A percentile compares a stretch with the other conserved stretches of the same genome.
Conservation (phyloP, 2,888 invertebrate genomes). For the Onthophagus sagittarius region DNA sequence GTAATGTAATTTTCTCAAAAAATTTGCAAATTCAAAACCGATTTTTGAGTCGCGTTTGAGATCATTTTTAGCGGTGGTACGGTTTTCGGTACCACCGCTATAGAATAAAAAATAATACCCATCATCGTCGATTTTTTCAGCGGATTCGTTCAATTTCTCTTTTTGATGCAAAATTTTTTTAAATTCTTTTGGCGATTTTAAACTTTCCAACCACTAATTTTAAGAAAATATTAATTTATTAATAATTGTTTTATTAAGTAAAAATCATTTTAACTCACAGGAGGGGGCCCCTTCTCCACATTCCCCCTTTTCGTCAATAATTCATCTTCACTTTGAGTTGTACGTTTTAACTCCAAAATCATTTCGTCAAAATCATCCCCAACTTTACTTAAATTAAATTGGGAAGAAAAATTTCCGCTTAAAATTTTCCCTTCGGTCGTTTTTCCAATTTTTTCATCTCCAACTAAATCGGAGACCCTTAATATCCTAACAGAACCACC, state of each 20-base stretch:
- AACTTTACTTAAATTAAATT: not conserved
- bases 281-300: not conserved
- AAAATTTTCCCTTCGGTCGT: not conserved
- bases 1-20: not conserved
- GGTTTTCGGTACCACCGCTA: constrained; percentile 34
- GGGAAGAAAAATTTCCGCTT: not conserved
- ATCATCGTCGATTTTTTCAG: constrained; percentile 15
- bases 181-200: not conserved
- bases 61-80: constrained; percentile 28
- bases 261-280: too few species aligned
- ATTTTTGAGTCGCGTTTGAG: not conserved
- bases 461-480: not conserved
- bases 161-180: constrained; percentile 12
- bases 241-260: too few species aligned
- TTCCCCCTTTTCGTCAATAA: not conserved
- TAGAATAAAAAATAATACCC: constrained; percentile 32
- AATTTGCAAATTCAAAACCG: not conserved
- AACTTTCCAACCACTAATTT: not conserved
- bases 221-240: not conserved
- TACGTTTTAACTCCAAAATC: not conserved
- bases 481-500: not conserved
- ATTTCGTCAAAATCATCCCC: not conserved
- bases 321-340: not conserved
- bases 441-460: not conserved
- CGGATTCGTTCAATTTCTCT: constrained; percentile 10